These are phyloP conservation scores for Strigamia crassipes DNA, from an alignment of 2,888 invertebrate species.

Conservation along the genomic window DNA sequence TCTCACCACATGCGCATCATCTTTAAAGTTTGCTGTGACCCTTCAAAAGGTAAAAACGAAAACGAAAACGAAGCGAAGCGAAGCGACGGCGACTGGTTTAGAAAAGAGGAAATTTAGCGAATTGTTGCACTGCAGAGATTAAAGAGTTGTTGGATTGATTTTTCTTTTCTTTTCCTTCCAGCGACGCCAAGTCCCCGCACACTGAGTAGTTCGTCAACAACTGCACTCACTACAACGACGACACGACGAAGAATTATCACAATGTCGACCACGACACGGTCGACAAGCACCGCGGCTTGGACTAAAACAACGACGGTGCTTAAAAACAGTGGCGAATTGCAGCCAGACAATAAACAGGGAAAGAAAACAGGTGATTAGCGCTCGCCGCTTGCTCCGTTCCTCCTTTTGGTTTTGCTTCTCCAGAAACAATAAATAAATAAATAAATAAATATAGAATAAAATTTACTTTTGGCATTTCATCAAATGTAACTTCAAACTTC, in stretches of 20 bases:
- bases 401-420: too few species aligned
- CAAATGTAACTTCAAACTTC: too few species aligned
- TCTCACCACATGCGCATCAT: slow-evolving; percentile 95
- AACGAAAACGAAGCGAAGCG: not conserved
- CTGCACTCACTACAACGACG: slow-evolving; percentile 36
- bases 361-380: slow-evolving; percentile 45
- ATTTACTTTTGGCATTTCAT: too few species aligned
- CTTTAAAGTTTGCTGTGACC: slow-evolving; percentile 89
- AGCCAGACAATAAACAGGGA: slow-evolving; percentile 42
- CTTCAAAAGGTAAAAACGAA: slow-evolving; percentile 56
- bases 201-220: slow-evolving; percentile 22
- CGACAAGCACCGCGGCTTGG: slow-evolving; percentile 12
- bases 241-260: slow-evolving; percentile 42
- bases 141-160: not conserved
- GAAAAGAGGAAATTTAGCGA: slow-evolving; percentile 61
- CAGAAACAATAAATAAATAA: too few species aligned
- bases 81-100: too few species aligned
- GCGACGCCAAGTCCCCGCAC: slow-evolving; percentile 36
- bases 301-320: slow-evolving; percentile 13
- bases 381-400: too few species aligned
- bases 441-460: too few species aligned
- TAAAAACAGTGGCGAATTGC: slow-evolving; percentile 29
- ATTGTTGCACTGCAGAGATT: not conserved
- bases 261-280: slow-evolving; percentile 39
- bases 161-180: not conserved